Evolutionary conservation across 2,113 vertebrate species (phyloP).

Genomic region (Phrynosoma platyrhinos): DNA sequence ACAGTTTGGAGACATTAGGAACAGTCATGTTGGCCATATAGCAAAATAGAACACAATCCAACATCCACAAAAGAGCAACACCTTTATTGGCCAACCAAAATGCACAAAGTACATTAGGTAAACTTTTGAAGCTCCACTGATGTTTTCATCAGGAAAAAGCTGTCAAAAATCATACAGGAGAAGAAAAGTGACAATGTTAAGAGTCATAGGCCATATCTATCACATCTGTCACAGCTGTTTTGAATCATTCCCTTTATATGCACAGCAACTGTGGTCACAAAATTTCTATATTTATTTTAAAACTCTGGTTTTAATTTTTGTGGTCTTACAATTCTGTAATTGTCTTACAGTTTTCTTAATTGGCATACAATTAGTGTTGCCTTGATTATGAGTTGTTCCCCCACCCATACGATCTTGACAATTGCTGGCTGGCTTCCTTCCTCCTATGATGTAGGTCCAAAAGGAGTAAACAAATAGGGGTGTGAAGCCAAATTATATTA

Average conservation of each 20-base stretch:
- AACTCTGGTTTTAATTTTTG: neutral
- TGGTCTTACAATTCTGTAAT: neutral
- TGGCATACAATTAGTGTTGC: neutral
- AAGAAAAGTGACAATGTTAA: neutral
- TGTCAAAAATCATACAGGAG: neutral
- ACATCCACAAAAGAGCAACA: too few relatives aligned
- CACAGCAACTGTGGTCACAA: neutral
- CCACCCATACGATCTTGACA: too few relatives aligned
- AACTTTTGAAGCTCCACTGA: too few relatives aligned
- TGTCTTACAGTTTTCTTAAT: neutral
- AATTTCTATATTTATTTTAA: slow-evolving; percentile 6
- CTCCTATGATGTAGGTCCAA: neutral
- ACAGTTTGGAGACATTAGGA: neutral
- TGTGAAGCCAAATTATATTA: neutral
- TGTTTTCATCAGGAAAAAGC: neutral
- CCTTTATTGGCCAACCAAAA: too few relatives aligned
- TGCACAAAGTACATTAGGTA: too few relatives aligned
- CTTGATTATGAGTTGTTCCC: neutral
- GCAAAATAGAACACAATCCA: too few relatives aligned
- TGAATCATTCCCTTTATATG: neutral
- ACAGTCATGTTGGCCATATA: too few relatives aligned
- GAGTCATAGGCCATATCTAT: neutral
- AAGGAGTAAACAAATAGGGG: neutral
- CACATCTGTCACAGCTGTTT: neutral
- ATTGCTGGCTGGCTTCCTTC: neutral